Base-by-base conservation (phyloP, 2,113 vertebrate species). In the Heteronetta atricapilla region DNA sequence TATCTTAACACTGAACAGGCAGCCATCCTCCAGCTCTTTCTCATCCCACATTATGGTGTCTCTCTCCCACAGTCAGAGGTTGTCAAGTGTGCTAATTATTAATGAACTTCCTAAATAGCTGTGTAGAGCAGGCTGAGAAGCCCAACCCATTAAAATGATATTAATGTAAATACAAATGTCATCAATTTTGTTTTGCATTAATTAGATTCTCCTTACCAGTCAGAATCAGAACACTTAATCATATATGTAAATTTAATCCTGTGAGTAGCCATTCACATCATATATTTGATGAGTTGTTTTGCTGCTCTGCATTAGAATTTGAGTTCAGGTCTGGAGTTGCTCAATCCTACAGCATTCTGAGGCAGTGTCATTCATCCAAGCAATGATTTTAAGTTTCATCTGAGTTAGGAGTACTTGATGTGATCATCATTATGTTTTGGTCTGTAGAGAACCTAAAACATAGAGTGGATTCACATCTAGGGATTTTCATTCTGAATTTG, bases 1-100 rank as follows among this genome's bases (percentile, higher is more conserved):
- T 84, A 62, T 56, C 34, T 92, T 62, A 78, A 92, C 69, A 53
- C 83, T 92, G 75, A 81, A 60, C 60, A 96, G 85, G n/a, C 20
- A 0, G 20, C 75, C 64, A 68, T 84, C 50, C 53, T 88, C 22
- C 63, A 91, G 63, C n/a, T 94, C 38, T 25, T 60, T 78, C 42
- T 82, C 74, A 83, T 93, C 66, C 62, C 40, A 79, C 38, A 7
- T 88, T 75, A 56, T 72, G 10, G 0, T 75, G 16, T 72, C 38
- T 78, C 91, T 75, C 76, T 75, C 56, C 55, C 48, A 58, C n/a
- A 81, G 26, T 56, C 60, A 86, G 73, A 92, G 83, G 42, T 60
- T 92, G 59, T 74, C 25, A 16, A 83, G 29, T 46, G 44, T 86
- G 50, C 36, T 94, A 44, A 74, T 89, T 77, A 76, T 86, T 76